A percentile compares a stretch with the other conserved stretches of the same genome.
Conservation (phyloP, 1,140 invertebrate genomes). For the Brachionus sp. region DNA sequence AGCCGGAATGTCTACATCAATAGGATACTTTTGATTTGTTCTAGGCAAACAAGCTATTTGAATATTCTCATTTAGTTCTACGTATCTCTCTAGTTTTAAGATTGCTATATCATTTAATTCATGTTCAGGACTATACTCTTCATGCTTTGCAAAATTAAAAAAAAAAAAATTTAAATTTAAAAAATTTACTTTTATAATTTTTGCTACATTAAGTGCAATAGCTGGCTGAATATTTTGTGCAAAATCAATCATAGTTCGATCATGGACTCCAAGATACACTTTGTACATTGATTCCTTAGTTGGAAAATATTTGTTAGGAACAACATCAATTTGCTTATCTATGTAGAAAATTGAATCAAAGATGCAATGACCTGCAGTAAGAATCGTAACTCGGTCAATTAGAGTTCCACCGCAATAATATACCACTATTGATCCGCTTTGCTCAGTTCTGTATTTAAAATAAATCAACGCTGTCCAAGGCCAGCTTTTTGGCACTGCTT, state of each 20-base stretch:
- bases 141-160: not conserved
- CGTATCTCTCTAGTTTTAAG: not conserved
- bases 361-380: conserved; percentile 72
- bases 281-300: conserved; percentile 22
- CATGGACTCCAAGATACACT: conserved; percentile 33
- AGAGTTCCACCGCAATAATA: conserved; percentile 71
- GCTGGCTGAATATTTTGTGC: not conserved
- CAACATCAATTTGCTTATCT: not conserved
- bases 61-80: not conserved
- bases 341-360: conserved; percentile 9
- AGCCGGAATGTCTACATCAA: not conserved
- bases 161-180: not conserved
- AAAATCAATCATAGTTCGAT: conserved; percentile 11
- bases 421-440: not conserved
- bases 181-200: not conserved
- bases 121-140: not conserved
- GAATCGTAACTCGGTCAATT: conserved; percentile 67
- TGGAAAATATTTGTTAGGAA: not conserved
- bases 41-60: conserved; percentile 18
- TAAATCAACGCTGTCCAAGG: conserved; percentile 28
- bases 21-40: not conserved
- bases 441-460: not conserved
- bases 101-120: conserved; percentile 4
- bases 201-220: not conserved
- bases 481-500: conserved; percentile 32